Percentiles rank a stretch among this genome's conserved stretches.
phyloP scores from a whole-genome alignment of 2,888 invertebrate species.

The Leptinotarsa peninsularis region DNA sequence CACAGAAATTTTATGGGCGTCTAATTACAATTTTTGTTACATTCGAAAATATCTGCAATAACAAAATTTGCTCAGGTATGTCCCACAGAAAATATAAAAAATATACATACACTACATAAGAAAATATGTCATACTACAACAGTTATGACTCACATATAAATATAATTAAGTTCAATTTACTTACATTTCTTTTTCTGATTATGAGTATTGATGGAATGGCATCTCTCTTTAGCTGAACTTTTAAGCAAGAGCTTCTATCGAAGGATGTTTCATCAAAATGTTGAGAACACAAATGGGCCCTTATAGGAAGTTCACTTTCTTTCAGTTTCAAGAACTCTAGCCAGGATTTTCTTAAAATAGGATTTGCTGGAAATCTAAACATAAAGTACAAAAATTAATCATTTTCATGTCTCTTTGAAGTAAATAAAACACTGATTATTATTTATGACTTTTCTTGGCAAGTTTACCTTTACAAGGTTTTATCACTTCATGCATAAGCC shows the following conservation, averaged over 20 bases:
- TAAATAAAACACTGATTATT: too few species aligned
- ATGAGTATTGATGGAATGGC: constrained; percentile 21
- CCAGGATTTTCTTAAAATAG: constrained; percentile 16
- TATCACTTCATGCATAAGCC: too few species aligned
- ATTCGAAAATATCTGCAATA: too few species aligned
- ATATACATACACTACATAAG: too few species aligned
- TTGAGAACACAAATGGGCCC: constrained; percentile 14
- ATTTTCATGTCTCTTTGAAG: neutral
- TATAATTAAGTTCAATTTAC: neutral
- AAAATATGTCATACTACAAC: too few species aligned
- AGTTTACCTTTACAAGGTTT: too few species aligned
- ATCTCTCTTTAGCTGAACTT: constrained; percentile 14
- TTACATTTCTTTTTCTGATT: constrained; percentile 18
- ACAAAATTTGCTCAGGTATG: too few species aligned
- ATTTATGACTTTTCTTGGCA: too few species aligned
- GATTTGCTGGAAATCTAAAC: constrained; percentile 17
- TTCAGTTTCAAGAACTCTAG: constrained; percentile 18
- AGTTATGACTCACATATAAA: too few species aligned
- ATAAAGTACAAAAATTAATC: neutral
- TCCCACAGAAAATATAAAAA: too few species aligned
- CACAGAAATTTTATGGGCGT: too few species aligned
- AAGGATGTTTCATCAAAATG: constrained; percentile 19
- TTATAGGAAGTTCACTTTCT: constrained; percentile 7
- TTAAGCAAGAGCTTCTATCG: constrained; percentile 16
- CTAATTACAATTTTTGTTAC: too few species aligned